phyloP scores from a whole-genome alignment of 2,888 invertebrate species.

The Chymomyza fuscimana region DNA sequence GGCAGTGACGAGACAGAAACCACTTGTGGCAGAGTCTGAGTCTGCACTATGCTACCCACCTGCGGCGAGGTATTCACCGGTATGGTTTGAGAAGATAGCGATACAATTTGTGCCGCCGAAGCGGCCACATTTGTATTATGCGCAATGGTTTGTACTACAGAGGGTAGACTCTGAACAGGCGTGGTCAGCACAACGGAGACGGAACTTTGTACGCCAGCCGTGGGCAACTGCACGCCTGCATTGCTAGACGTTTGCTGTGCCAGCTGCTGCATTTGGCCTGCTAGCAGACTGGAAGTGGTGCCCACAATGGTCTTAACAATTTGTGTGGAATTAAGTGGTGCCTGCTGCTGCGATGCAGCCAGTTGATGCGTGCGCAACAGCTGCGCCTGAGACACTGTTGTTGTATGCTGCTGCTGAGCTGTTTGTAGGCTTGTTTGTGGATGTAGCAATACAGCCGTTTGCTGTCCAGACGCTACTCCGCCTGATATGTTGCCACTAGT shows the following conservation, averaged over 20 bases:
- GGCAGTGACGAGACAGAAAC: constrained; percentile 80
- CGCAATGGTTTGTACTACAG: constrained; percentile 58
- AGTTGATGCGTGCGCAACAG: constrained; percentile 53
- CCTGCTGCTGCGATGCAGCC: constrained; percentile 63
- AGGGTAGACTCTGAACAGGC: constrained; percentile 76
- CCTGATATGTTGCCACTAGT: constrained; percentile 49
- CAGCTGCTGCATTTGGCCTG: constrained; percentile 81
- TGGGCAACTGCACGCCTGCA: constrained; percentile 61
- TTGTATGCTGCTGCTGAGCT: constrained; percentile 47
- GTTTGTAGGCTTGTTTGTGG: constrained; percentile 33
- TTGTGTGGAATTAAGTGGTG: constrained; percentile 61
- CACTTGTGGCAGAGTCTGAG: constrained; percentile 78
- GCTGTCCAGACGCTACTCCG: constrained; percentile 50
- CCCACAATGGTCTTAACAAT: constrained; percentile 79
- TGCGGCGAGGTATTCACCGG: constrained; percentile 72
- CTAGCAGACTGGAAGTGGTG: constrained; percentile 68
- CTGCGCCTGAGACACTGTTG: constrained; percentile 40
- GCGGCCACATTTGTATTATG: constrained; percentile 42
- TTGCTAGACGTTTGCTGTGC: constrained; percentile 66
- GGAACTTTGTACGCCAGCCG: constrained; percentile 66
- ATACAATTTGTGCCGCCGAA: constrained; percentile 76
- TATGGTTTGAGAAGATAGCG: constrained; percentile 76
- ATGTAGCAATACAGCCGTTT: constrained; percentile 74
- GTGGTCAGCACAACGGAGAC: constrained; percentile 80
- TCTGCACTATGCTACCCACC: constrained; percentile 77